Percentiles rank a stretch among this genome's conserved stretches.
phyloP scores from a whole-genome alignment of 2,113 vertebrate species.

The Mastomys coucha region DNA sequence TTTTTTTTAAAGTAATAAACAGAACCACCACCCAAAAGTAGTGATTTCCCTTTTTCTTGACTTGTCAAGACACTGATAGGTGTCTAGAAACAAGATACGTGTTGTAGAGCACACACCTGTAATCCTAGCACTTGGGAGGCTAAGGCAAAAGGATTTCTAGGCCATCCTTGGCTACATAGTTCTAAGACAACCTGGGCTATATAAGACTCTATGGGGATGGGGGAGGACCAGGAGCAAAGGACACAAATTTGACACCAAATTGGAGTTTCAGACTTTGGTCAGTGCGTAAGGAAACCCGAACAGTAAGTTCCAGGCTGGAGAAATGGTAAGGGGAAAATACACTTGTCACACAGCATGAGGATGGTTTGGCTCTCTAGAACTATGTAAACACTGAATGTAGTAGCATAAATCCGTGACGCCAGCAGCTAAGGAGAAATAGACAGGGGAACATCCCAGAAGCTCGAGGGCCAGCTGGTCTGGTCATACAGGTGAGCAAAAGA shows the following conservation, averaged over 20 bases:
- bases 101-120: background rate
- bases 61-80: background rate
- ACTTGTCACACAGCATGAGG: background rate
- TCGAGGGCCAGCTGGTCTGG: background rate
- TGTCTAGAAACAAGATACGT: background rate
- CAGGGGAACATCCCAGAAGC: background rate
- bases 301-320: background rate
- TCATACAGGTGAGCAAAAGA: background rate
- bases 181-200: background rate
- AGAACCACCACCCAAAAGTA: background rate
- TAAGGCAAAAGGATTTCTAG: too few relatives aligned
- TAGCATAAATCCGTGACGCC: background rate
- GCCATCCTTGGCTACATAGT: background rate
- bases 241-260: background rate
- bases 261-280: background rate
- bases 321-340: background rate
- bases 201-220: too few relatives aligned
- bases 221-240: background rate
- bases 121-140: background rate
- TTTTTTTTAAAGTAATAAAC: background rate
- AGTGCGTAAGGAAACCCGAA: background rate
- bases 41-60: background rate
- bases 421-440: background rate
- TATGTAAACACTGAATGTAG: background rate
- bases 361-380: background rate